Evolutionary conservation across 1,140 invertebrate genomes (phyloP).

Genomic region (Palaemon carinicauda): DNA sequence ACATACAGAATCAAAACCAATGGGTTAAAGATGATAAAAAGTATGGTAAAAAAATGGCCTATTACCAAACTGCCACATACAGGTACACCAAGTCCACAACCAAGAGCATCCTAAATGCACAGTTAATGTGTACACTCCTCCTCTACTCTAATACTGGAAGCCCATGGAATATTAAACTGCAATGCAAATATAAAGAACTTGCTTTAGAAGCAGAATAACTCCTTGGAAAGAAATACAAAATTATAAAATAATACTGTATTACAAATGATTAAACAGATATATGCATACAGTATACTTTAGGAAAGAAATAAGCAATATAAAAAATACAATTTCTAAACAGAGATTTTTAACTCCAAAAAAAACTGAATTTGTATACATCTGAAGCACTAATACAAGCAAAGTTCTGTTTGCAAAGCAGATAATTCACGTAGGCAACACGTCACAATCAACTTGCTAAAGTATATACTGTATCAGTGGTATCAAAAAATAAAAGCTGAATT

Average conservation of each 20-base stretch:
- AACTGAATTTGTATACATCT: background rate
- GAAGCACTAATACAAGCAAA: background rate
- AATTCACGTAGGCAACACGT: slow-evolving; percentile 27
- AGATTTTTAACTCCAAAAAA: background rate
- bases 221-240: background rate
- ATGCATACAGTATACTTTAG: too few species aligned
- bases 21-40: too few species aligned
- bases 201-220: too few species aligned
- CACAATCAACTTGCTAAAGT: slow-evolving; percentile 11
- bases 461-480: slow-evolving; percentile 17
- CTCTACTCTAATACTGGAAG: background rate
- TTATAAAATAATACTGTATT: background rate
- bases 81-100: background rate
- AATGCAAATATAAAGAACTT: background rate
- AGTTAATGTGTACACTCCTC: too few species aligned
- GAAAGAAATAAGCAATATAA: background rate
- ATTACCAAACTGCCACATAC: background rate
- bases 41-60: too few species aligned
- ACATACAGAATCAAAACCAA: too few species aligned
- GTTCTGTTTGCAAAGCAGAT: slow-evolving; percentile 39
- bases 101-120: background rate
- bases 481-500: slow-evolving; percentile 50
- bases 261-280: background rate
- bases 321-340: background rate
- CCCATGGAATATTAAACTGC: background rate